phyloP scores from a whole-genome alignment of 2,113 vertebrate genomes.

The Pangasianodon gigas region DNA sequence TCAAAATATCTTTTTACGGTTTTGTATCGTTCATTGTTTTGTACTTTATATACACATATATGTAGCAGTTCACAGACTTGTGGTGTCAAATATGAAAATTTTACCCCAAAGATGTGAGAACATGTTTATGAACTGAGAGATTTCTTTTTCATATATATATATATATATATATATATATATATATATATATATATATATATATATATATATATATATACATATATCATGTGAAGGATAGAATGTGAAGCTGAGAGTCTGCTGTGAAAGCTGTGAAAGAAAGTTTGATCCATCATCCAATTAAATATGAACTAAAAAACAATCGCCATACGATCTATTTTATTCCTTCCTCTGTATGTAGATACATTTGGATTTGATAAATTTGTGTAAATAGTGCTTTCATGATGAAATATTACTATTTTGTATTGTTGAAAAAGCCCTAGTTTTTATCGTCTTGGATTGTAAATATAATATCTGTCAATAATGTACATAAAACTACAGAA shows the following conservation, averaged over 20 bases:
- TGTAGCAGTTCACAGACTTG: constrained; percentile 41
- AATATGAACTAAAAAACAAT: not conserved
- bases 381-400: constrained; percentile 82
- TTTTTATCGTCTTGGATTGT: constrained; percentile 79
- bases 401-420: constrained; percentile 83
- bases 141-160: not conserved
- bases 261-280: constrained; percentile 55
- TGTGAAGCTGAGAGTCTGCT: constrained; percentile 61
- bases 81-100: not conserved
- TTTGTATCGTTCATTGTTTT: constrained; percentile 46
- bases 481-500: constrained; percentile 78
- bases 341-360: constrained; percentile 59
- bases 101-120: constrained; percentile 22
- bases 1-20: constrained; percentile 41
- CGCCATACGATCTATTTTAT: not conserved
- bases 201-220: no score
- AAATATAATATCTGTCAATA: constrained; percentile 76
- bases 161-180: not conserved
- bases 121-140: not conserved
- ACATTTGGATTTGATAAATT: constrained; percentile 77
- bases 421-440: constrained; percentile 78
- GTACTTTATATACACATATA: constrained; percentile 37
- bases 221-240: not conserved
- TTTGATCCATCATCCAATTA: not conserved
- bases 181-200: no score